Conservation (phyloP, 2,888 invertebrate genomes). For the Apotomis turbidana region DNA sequence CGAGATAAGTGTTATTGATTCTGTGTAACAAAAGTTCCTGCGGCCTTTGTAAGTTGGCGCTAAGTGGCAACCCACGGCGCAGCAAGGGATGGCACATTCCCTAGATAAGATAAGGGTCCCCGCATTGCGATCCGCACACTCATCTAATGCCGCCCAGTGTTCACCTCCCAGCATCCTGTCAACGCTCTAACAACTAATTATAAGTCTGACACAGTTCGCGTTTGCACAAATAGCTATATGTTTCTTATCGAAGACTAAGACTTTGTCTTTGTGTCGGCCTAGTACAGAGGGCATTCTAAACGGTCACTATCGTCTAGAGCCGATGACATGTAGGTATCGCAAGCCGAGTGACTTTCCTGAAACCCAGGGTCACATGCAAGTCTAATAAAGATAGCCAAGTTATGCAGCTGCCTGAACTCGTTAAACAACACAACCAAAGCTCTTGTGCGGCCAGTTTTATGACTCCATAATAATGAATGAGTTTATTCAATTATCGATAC, state of each 20-base stretch:
- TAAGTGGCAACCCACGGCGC: conserved; percentile 72
- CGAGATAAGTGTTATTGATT: conserved; percentile 73
- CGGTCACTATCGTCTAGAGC: conserved; percentile 31
- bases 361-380: conserved; percentile 70
- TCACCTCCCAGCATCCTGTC: conserved; percentile 52
- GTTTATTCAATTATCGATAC: conserved; percentile 80
- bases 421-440: conserved; percentile 74
- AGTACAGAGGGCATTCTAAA: conserved; percentile 35
- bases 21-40: conserved; percentile 67
- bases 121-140: conserved; percentile 74
- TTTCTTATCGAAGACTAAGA: conserved; percentile 35
- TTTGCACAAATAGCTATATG: conserved; percentile 32
- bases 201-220: conserved; percentile 39
- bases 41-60: conserved; percentile 67
- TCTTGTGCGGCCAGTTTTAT: conserved; percentile 73
- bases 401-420: conserved; percentile 76
- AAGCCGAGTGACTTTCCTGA: conserved; percentile 43
- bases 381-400: conserved; percentile 68
- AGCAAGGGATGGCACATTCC: conserved; percentile 76
- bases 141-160: conserved; percentile 54
- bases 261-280: conserved; percentile 36
- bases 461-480: conserved; percentile 74
- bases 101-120: conserved; percentile 71
- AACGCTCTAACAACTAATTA: conserved; percentile 37
- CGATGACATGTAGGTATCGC: conserved; percentile 7